These are phyloP conservation scores for Oncorhynchus kisutch DNA, from an alignment of 2,113 vertebrate genomes.

Conservation along the genomic window DNA sequence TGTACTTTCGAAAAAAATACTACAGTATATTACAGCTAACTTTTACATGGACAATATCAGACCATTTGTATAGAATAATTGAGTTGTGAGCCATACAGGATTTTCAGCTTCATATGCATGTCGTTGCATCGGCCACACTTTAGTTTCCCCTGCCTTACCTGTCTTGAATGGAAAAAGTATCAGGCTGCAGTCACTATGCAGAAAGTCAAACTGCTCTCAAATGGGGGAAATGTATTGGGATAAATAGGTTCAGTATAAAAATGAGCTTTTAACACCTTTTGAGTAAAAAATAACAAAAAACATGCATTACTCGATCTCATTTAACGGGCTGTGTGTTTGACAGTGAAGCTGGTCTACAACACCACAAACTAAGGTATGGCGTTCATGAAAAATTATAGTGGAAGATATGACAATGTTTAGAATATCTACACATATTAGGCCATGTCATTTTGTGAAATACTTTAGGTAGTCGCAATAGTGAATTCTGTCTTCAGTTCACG, in stretches of 20 bases:
- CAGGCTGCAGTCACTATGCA: slow-evolving; percentile 30
- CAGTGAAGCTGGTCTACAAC: slow-evolving; percentile 6
- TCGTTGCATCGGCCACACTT: slow-evolving; percentile 58
- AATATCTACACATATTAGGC: slow-evolving; percentile 19
- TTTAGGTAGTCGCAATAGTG: slow-evolving; percentile 17
- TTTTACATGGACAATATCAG: not conserved
- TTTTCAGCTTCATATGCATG: slow-evolving; percentile 61
- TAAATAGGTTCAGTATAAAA: slow-evolving; percentile 26
- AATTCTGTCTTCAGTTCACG: slow-evolving; percentile 17
- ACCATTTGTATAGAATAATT: not conserved
- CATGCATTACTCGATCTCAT: slow-evolving; percentile 26
- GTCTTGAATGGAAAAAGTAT: slow-evolving; percentile 10
- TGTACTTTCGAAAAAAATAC: not conserved
- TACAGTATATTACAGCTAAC: not conserved
- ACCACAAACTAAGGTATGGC: slow-evolving; percentile 3
- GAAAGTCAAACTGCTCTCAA: slow-evolving; percentile 25
- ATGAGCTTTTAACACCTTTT: slow-evolving; percentile 11
- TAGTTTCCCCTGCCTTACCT: slow-evolving; percentile 20
- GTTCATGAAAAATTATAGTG: not conserved
- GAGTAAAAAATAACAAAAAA: slow-evolving; percentile 20
- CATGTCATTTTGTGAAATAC: not conserved
- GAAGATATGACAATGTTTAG: not conserved
- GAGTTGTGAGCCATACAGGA: slow-evolving; percentile 9
- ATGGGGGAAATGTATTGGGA: not conserved
- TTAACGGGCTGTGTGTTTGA: slow-evolving; percentile 1